Base-by-base conservation (phyloP, 2,797 vertebrate species). In the Silurus lanzhouensis region DNA sequence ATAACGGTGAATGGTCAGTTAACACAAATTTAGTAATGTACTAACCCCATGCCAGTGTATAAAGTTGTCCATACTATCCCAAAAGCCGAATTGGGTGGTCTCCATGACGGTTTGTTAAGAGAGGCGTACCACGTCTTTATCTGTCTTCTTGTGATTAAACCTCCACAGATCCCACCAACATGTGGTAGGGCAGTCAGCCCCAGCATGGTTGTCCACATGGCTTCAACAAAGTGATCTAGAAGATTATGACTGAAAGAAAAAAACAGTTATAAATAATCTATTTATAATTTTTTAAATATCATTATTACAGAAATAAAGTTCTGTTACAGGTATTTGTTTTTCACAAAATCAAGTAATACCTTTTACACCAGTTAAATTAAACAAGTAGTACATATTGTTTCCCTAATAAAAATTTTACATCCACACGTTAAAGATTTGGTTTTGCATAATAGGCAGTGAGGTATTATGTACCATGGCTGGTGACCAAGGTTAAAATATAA, bases 1-100 rank as follows among this genome's bases (percentile, higher is more conserved):
- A 27, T n/a, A 52, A 19, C 5, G 27, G 10, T 6, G 25, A 66
- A 66, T 52, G 31, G 61, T 27, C 66, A 12, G 5, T 44, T n/a
- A 79, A 46, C 19, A 22, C 9, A 27, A 20, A 15, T 15, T 46
- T 58, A 22, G 12, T 22, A 70, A 20, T 48, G n/a, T 75, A 63
- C 93, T 91, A 75, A 96, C 96, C 96, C 96, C 95, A 96, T 96
- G 80, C 94, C 92, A 17, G 96, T 95, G 87, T 96, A 96, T 57
- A 96, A 91, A 79, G 92, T 89, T 2, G 94, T 94, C 96, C 96
- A 96, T 81, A 90, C 95, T 9, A 96, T 44, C 13, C 93, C 91
- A 87, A 96, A 96, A 0, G 92, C 94, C 55, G 88, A 91, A 27
- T 96, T 96, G 0, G 95, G 95, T 27, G 96, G 95, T 3, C 93